Evolutionary conservation across 1,140 invertebrate genomes (phyloP).

Genomic region (fruit fly (Drosophila melanogaster)): Release_6_plus_ISO1_MT NT_033777.3:6829501-6830000

Average conservation of each 20-base stretch:
- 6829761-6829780: neutral
- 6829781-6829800: too few relatives aligned
- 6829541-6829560: slow-evolving; percentile 23
- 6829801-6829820: too few relatives aligned
- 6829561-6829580: slow-evolving; percentile 63
- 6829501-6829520: slow-evolving; percentile 80
- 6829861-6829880: neutral
- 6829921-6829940: slow-evolving; percentile 75
- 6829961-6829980: slow-evolving; percentile 75
- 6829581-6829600: slow-evolving; percentile 81
- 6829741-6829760: slow-evolving; percentile 33
- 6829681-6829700: slow-evolving; percentile 51
- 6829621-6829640: slow-evolving; percentile 33
- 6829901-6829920: slow-evolving; percentile 44
- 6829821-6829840: neutral
- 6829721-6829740: slow-evolving; percentile 43
- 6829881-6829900: slow-evolving; percentile 6
- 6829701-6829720: slow-evolving; percentile 53
- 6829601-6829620: slow-evolving; percentile 59
- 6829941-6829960: slow-evolving; percentile 51
- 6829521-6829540: slow-evolving; percentile 65
- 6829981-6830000: slow-evolving; percentile 73
- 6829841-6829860: too few relatives aligned
- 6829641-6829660: neutral
- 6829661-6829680: slow-evolving; percentile 30